Base-by-base conservation (phyloP, 2,113 vertebrate genomes). In the Leptodactylus fuscus region DNA sequence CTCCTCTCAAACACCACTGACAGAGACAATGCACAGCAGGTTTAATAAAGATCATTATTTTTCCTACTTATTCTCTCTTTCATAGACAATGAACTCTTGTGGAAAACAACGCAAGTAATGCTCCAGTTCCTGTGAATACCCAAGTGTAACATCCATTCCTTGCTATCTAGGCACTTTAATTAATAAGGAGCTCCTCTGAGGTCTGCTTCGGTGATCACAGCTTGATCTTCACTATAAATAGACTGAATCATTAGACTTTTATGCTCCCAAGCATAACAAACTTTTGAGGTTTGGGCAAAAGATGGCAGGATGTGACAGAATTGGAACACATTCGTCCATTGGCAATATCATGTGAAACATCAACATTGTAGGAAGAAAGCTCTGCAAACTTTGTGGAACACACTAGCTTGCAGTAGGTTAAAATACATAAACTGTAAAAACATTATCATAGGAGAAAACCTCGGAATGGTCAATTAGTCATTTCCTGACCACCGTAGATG, bases 21-120 rank as follows among this genome's bases (percentile, higher is more conserved):
- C 12, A 7, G 36, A 58, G 29, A 18, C 75, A 55, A 29, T 29
- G 16, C 46, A 32, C 29, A 22, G 7, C 27, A 7, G 15, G 48
- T 36, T 46, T 22, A n/a, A 32, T 53, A 18, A 0, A 82, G 10
- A 69, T 67, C n/a, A 82, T 81, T 53, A 82, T 36, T 82, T 82
- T 65, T 70, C 44, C 29, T 34, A 48, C 46, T 48, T 48, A 48
- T 13, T 51, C 55, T 82, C 9, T 41, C 1, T 4, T 55, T 51
- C 13, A 15, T 27, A 49, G 44, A 82, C 38, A 73, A 74, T 73
- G n/a, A 38, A 44, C 36, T 51, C 65, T 83, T 48, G 81, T 44
- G n/a, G 10, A 20, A n/a, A 34, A 34, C 73, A 62, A 48, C 20
- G 82, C n/a, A 65, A 82, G 49, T 38, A 7, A 44, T 22, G 15